Evolutionary conservation across 2,888 invertebrate genomes (phyloP).

Genomic region (Eupeodes latifasciatus): DNA sequence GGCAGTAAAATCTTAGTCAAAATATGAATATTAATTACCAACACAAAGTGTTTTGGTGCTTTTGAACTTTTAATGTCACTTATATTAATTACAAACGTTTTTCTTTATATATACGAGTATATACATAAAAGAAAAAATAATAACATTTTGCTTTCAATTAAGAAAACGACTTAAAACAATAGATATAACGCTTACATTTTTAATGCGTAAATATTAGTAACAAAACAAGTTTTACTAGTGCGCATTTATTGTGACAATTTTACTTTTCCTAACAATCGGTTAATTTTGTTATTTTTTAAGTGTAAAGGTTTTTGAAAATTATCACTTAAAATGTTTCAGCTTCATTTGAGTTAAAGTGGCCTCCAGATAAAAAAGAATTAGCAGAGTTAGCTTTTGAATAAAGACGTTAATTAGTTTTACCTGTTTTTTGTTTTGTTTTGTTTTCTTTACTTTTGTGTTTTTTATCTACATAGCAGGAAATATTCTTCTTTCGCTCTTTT

Average conservation of each 20-base stretch:
- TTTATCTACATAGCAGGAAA: background rate
- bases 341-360: conserved; percentile 8
- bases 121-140: background rate
- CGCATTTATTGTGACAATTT: background rate
- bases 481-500: background rate
- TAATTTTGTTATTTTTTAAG: background rate
- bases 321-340: background rate
- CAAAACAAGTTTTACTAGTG: background rate
- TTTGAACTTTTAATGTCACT: too few relatives aligned
- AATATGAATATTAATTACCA: too few relatives aligned
- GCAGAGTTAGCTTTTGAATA: background rate
- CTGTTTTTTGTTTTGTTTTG: background rate
- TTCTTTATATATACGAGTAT: too few relatives aligned
- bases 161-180: background rate
- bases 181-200: background rate
- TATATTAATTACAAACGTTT: too few relatives aligned
- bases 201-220: background rate
- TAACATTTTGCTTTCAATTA: background rate
- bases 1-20: too few relatives aligned
- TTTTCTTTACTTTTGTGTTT: background rate
- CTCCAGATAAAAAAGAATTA: background rate
- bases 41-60: too few relatives aligned
- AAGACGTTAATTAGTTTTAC: background rate
- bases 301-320: background rate
- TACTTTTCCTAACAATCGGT: background rate